Percentiles rank a stretch among this genome's conserved stretches.
These are phyloP conservation scores for Chrysolophus pictus DNA, from an alignment of 2,797 vertebrate species.

Conservation along the genomic window DNA sequence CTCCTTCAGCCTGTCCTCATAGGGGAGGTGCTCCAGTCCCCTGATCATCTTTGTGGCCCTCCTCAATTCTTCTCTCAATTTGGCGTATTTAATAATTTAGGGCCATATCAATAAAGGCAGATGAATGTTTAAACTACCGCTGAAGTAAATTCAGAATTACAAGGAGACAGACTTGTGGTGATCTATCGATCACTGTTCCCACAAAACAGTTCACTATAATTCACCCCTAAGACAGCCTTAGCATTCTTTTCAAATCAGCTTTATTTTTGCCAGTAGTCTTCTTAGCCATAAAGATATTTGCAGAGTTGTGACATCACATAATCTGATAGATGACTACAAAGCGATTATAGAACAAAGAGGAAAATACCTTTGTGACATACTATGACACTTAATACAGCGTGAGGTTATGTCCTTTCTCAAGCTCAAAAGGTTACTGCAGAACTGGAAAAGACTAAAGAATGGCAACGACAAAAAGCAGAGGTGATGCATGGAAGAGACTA, in stretches of 20 bases:
- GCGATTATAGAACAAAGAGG: not conserved
- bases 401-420: not conserved
- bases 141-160: not conserved
- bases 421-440: not conserved
- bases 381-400: not conserved
- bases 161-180: not conserved
- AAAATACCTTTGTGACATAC: not conserved
- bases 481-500: not conserved
- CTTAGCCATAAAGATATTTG: not conserved
- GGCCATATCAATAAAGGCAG: not conserved
- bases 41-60: too few species aligned
- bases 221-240: not conserved
- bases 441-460: not conserved
- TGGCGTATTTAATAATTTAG: not conserved
- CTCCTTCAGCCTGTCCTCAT: too few species aligned
- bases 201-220: not conserved
- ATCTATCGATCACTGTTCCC: not conserved
- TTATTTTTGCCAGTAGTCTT: not conserved
- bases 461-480: not conserved
- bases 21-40: too few species aligned
- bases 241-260: not conserved
- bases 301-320: not conserved
- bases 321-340: not conserved
- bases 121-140: not conserved
- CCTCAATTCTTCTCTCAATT: not conserved